Conservation (phyloP, 2,113 vertebrate species). For the Lampris megalopsis region DNA sequence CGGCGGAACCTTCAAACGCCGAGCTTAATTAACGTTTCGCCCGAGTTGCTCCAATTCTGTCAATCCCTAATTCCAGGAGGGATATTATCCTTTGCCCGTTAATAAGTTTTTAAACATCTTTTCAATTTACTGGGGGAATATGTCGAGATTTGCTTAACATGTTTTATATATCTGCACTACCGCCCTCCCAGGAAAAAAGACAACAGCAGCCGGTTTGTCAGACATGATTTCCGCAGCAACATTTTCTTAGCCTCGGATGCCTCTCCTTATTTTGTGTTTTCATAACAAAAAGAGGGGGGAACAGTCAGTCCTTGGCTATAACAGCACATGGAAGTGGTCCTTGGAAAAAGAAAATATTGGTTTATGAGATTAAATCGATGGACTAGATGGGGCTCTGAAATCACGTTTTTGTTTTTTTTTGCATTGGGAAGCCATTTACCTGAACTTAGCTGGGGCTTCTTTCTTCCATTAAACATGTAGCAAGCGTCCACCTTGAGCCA, state of each 20-base stretch:
- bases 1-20: constrained; percentile 54
- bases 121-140: constrained; percentile 70
- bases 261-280: constrained; percentile 29
- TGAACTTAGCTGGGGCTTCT: constrained; percentile 30
- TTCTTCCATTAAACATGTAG: constrained; percentile 43
- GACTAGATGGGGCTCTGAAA: constrained; percentile 29
- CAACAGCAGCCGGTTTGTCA: constrained; percentile 40
- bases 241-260: constrained; percentile 3
- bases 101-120: constrained; percentile 78
- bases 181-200: constrained; percentile 53
- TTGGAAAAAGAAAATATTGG: constrained; percentile 22
- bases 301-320: constrained; percentile 18
- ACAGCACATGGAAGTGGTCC: constrained; percentile 1
- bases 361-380: constrained; percentile 10
- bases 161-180: constrained; percentile 60
- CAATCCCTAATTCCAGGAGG: constrained; percentile 78
- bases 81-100: constrained; percentile 74
- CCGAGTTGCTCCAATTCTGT: constrained; percentile 79
- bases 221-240: constrained; percentile 10
- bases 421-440: constrained; percentile 8
- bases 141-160: constrained; percentile 68
- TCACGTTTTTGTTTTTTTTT: background rate
- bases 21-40: constrained; percentile 79
- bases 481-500: constrained; percentile 19
- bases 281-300: constrained; percentile 19